Base-by-base conservation (phyloP, 92 coral and sea anemone species). In the Siderastrea siderea region DNA sequence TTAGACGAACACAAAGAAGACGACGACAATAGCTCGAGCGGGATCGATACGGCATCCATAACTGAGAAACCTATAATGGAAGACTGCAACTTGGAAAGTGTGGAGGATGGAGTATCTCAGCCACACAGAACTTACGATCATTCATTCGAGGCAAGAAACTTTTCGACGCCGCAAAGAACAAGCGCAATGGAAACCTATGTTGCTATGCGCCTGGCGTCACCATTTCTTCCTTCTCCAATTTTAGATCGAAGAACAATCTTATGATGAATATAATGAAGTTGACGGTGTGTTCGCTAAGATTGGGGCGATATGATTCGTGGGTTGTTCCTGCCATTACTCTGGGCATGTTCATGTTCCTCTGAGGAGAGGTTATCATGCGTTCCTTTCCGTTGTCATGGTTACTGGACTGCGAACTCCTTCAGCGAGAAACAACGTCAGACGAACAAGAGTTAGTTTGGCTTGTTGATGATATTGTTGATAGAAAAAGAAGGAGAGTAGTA, bases 131-230 rank as follows among this genome's bases (percentile, higher is more conserved):
- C 82, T 70, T 83, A 4, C 74, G 80, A 67, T 73, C 58, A 16
- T 6, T 73, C 87, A 15, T 9, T 84, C 43, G 81, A 84, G 45
- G 65, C 71, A 46, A 77, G 68, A 38, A 85, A 85, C 83, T 53
- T 85, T 67, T 38, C 63, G 15, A n/a, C 75, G 55, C n/a, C 47
- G 16, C 72, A 53, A 47, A 54, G 26, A 10, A 13, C 89, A 62
- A 84, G 80, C 47, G 54, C 67, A 45, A 61, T 53, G 66, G 88
- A 77, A 51, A 78, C 63, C n/a, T 83, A 87, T 55, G 92, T 81
- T 38, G 94, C 92, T 15, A 71, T 87, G 86, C 79, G 94, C 2
- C 84, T 91, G 3, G 94, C 94, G 5, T 91, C 94, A 8, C 81
- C 88, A 7, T 61, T 76, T 19, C 81, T 83, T 51, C 79, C 92